A percentile compares a stretch with the other conserved stretches of the same genome.
These are phyloP conservation scores for Papilio aristodemus DNA, from an alignment of 1,140 invertebrate species.

Conservation along the genomic window DNA sequence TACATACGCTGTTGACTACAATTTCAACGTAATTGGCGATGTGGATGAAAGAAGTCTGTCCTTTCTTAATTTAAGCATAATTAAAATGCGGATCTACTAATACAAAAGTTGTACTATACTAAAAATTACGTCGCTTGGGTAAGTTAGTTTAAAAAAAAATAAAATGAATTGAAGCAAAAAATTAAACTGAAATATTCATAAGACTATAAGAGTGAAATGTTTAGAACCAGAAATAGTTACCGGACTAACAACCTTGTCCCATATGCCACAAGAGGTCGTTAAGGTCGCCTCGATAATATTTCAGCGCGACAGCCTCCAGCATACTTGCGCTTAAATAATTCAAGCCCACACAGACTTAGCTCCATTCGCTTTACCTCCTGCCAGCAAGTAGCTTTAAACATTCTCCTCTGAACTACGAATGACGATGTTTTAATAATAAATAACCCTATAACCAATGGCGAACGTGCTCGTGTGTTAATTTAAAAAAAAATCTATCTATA, in stretches of 20 bases:
- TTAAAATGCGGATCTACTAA: no score
- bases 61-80: no score
- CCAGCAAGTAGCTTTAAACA: constrained; percentile 31
- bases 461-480: background rate
- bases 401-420: constrained; percentile 41
- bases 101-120: no score
- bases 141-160: no score
- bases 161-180: background rate
- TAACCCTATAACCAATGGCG: background rate
- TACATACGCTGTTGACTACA: no score
- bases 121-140: no score
- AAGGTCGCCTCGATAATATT: constrained; percentile 46
- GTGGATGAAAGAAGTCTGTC: no score
- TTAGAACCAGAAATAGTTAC: constrained; percentile 21
- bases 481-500: background rate
- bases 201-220: background rate
- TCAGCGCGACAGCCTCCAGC: constrained; percentile 40
- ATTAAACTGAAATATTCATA: constrained; percentile 2
- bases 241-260: constrained; percentile 48
- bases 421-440: constrained; percentile 44
- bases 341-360: constrained; percentile 41
- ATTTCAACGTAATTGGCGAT: no score
- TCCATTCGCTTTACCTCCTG: constrained; percentile 34
- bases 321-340: constrained; percentile 51
- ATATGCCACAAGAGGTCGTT: constrained; percentile 39